These are phyloP conservation scores for Karalla daura DNA, from an alignment of 2,797 vertebrate species.

Conservation along the genomic window DNA sequence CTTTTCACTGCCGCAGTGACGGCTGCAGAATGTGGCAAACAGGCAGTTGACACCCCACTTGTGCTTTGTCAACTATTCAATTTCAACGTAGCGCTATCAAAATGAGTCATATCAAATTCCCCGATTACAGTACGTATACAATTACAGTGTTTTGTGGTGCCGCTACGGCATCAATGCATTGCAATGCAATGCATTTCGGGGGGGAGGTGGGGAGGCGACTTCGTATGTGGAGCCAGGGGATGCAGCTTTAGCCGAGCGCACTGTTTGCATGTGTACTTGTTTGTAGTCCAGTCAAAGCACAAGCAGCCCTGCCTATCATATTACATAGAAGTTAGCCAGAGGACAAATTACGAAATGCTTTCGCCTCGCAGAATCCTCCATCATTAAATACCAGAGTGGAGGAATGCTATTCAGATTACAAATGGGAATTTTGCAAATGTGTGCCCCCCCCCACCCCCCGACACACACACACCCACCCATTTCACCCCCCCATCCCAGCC, in stretches of 20 bases:
- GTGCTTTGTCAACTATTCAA: conserved; percentile 59
- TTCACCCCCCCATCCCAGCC: conserved; percentile 21
- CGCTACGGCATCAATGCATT: conserved; percentile 26
- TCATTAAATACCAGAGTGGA: conserved; percentile 68
- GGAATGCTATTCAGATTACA: conserved; percentile 65
- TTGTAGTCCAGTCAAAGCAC: conserved; percentile 51
- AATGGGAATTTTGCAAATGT: conserved; percentile 73
- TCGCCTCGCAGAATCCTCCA: conserved; percentile 45
- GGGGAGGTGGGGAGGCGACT: conserved; percentile 31
- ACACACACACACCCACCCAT: too few relatives aligned
- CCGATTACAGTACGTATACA: conserved; percentile 55
- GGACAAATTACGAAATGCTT: conserved; percentile 65
- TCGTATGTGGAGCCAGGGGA: conserved; percentile 41
- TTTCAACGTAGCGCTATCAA: conserved; percentile 41
- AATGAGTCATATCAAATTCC: conserved; percentile 59
- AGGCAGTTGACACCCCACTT: conserved; percentile 64
- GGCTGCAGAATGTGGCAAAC: conserved; percentile 59
- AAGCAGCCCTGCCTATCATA: conserved; percentile 18
- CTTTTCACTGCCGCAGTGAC: conserved; percentile 42
- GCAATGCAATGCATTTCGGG: conserved; percentile 44
- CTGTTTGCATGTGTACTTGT: conserved; percentile 52
- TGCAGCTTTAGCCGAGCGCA: conserved; percentile 38
- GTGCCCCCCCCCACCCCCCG: background rate
- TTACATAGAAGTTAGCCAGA: conserved; percentile 59
- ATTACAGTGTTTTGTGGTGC: conserved; percentile 35